A percentile compares a stretch with the other conserved stretches of the same genome.
These are phyloP conservation scores for Cephus cinctus DNA, from an alignment of 1,140 invertebrate genomes.

Conservation along the genomic window DNA sequence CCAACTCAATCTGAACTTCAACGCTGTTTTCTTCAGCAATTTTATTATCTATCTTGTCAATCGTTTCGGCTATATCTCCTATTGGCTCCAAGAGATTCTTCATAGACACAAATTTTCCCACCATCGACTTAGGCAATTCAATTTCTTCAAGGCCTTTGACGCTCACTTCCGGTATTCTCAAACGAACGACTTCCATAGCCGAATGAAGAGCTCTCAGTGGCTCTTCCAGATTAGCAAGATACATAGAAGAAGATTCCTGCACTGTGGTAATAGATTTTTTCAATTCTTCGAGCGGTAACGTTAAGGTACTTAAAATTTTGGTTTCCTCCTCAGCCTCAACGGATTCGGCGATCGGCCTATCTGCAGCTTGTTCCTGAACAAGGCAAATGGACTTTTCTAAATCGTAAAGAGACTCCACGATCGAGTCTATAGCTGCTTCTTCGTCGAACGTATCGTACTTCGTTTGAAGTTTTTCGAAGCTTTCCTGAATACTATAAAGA, in stretches of 20 bases:
- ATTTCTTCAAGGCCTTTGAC: not conserved
- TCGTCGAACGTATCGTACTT: slow-evolving; percentile 8
- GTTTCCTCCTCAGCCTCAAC: slow-evolving; percentile 12
- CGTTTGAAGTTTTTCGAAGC: slow-evolving; percentile 21
- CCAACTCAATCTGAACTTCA: not conserved
- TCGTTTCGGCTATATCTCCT: not conserved
- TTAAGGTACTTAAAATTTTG: slow-evolving; percentile 9
- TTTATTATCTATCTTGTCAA: not conserved
- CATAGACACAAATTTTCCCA: not conserved
- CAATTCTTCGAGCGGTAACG: slow-evolving; percentile 16
- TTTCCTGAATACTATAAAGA: slow-evolving; percentile 24
- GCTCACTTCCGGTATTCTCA: not conserved
- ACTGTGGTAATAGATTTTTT: slow-evolving; percentile 18
- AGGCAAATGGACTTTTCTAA: slow-evolving; percentile 23
- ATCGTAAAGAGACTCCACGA: slow-evolving; percentile 26
- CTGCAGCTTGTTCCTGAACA: slow-evolving; percentile 20
- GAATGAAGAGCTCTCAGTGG: slow-evolving; percentile 14
- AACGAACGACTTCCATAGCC: not conserved
- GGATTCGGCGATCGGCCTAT: not conserved
- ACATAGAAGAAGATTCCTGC: slow-evolving; percentile 16
- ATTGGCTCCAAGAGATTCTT: not conserved
- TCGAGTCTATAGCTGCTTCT: slow-evolving; percentile 17
- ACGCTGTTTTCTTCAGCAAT: slow-evolving; percentile 1
- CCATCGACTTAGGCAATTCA: not conserved
- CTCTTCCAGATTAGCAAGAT: slow-evolving; percentile 22